These are phyloP conservation scores for Pseudorasbora parva DNA, from an alignment of 2,113 vertebrate species.

Conservation along the genomic window DNA sequence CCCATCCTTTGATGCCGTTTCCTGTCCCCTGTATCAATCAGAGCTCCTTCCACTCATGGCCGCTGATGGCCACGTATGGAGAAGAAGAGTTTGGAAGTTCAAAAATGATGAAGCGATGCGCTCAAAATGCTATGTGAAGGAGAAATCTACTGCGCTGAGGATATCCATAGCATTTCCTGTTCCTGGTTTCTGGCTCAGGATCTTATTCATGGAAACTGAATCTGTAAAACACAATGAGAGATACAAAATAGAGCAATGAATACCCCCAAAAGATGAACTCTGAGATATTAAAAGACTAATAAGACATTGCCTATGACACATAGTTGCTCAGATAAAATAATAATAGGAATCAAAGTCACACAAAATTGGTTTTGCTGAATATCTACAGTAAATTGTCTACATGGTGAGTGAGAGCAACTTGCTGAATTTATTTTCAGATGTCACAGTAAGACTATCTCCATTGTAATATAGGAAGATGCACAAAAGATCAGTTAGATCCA, in stretches of 20 bases:
- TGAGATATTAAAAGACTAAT: background rate
- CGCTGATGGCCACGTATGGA: background rate
- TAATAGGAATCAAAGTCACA: background rate
- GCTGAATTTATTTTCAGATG: background rate
- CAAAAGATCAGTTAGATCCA: conserved; percentile 24
- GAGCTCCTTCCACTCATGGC: conserved; percentile 28
- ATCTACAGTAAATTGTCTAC: background rate
- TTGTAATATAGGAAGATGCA: background rate
- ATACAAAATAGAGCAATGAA: conserved; percentile 30
- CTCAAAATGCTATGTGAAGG: conserved; percentile 41
- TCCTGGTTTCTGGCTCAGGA: background rate
- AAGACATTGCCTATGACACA: background rate
- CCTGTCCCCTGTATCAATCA: conserved; percentile 20
- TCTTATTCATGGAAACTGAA: conserved; percentile 27
- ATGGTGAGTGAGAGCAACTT: background rate
- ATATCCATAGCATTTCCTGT: conserved; percentile 39
- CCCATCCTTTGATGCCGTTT: conserved; percentile 72
- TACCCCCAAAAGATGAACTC: background rate
- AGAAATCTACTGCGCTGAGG: conserved; percentile 38
- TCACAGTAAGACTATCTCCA: background rate
- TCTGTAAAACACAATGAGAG: conserved; percentile 52
- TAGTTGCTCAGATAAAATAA: background rate
- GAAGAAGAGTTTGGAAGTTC: background rate
- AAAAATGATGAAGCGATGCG: background rate
- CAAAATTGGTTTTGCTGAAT: background rate